Conservation (phyloP, 2,113 vertebrate genomes). For the Phylloscopus whistleri region DNA sequence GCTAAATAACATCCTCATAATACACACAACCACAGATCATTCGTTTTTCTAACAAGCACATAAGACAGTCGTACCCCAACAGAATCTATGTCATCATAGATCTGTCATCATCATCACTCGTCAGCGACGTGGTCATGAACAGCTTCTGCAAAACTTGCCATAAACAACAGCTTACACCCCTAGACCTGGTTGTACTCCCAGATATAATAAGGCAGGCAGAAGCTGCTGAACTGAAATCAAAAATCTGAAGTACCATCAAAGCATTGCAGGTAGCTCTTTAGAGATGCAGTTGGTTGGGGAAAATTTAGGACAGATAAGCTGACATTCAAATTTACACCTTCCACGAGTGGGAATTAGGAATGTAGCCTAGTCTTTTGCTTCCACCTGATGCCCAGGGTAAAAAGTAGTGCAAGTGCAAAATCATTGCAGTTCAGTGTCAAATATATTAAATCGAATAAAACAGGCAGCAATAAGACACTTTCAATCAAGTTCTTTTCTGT, state of each 20-base stretch:
- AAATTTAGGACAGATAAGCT: background rate
- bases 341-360: background rate
- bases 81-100: background rate
- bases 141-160: background rate
- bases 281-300: background rate
- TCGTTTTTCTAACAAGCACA: background rate
- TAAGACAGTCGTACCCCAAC: background rate
- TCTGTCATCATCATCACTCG: too few species aligned
- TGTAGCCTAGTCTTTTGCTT: background rate
- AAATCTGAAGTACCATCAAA: background rate
- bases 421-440: background rate
- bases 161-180: background rate
- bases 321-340: background rate
- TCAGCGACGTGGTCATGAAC: background rate
- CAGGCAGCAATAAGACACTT: background rate
- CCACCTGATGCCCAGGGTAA: background rate
- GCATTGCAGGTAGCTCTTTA: background rate
- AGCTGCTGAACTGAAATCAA: background rate
- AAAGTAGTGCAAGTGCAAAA: background rate
- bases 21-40: background rate
- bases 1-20: background rate
- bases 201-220: background rate
- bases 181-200: background rate
- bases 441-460: background rate
- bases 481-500: background rate